phyloP scores from a whole-genome alignment of 2,113 vertebrate genomes.

The Sisor rabdophorus region DNA sequence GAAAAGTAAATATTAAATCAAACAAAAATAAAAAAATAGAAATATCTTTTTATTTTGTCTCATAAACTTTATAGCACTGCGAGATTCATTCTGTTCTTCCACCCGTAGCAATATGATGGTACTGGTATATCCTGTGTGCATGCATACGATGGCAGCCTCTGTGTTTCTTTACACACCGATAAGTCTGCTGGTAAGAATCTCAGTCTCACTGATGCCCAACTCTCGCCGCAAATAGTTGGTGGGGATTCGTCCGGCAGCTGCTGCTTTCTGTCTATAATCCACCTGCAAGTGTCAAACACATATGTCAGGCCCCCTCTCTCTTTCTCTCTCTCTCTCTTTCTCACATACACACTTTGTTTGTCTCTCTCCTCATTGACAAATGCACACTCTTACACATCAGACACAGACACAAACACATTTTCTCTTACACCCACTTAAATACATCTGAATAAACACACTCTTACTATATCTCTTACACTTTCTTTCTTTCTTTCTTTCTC shows the following conservation, averaged over 20 bases:
- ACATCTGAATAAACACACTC: not conserved
- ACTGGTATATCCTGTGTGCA: too few relatives aligned
- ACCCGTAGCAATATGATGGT: too few relatives aligned
- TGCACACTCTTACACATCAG: not conserved
- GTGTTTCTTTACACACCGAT: conserved; percentile 72
- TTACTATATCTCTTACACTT: too few relatives aligned
- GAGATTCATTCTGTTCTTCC: too few relatives aligned
- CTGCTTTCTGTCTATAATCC: conserved; percentile 95
- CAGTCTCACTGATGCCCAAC: conserved; percentile 83
- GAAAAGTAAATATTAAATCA: too few relatives aligned
- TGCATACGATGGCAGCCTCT: too few relatives aligned
- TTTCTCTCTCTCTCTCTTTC: too few relatives aligned
- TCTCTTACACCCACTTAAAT: not conserved
- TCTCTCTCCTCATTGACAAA: too few relatives aligned
- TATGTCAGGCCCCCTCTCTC: not conserved
- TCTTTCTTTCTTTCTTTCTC: too few relatives aligned
- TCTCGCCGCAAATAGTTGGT: conserved; percentile 95
- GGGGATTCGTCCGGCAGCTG: conserved; percentile 94
- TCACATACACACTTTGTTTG: not conserved
- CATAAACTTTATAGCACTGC: too few relatives aligned
- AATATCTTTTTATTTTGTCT: too few relatives aligned
- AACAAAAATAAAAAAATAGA: too few relatives aligned
- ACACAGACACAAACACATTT: not conserved
- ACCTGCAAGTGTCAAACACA: conserved; percentile 69
- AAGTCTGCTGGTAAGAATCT: conserved; percentile 94